Evolutionary conservation across 2,888 invertebrate species (phyloP), one percentile per base, ranked within the genome.

Genomic region (Baccha elongata): DNA sequence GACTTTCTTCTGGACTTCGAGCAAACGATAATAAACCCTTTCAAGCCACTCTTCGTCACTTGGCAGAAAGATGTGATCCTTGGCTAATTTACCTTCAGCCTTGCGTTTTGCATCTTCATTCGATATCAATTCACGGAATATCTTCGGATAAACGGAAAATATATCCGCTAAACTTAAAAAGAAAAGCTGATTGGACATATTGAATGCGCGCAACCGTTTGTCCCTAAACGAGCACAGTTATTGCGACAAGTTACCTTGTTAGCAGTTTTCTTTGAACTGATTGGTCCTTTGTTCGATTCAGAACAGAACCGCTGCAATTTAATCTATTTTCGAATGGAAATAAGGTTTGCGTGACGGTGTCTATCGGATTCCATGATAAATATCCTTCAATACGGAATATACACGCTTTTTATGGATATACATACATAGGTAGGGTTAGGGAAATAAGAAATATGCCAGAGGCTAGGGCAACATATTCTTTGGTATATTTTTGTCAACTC

Each of bases 121-220:
- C 1, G 92, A 88, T 52, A 95, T 90, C 85, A 95, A 89, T 74
- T 93, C 92, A 0, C 93, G 92, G 88, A 95, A 91, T 1, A 95
- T 90, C 86, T 92, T 92, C 0, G 95, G 94, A 87, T 95, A 94
- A 5, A 94, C 92, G 13, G 92, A 92, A 87, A 95, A 95, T 46
- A 94, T 91, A 87, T 94, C 89, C 15, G 91, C 90, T 74, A 89
- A 86, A 64, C 89, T 89, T 46, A 91, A 87, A 72, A 90, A 88
- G 78, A 91, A 90, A 11, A 91, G 85, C 68, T 90, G 88, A 85
- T 88, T 89, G 40, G 89, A 83, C 90, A 90, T 89, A 21, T n/a
- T 19, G 19, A 35, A 19, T 11, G 4, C 10, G 32, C 8, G n/a
- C n/a, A n/a, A n/a, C n/a, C n/a, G 2, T 52, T n/a, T 40, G 3